Evolutionary conservation across 2,888 invertebrate species (phyloP).

Genomic region (Hemistola chrysoprasaria): DNA sequence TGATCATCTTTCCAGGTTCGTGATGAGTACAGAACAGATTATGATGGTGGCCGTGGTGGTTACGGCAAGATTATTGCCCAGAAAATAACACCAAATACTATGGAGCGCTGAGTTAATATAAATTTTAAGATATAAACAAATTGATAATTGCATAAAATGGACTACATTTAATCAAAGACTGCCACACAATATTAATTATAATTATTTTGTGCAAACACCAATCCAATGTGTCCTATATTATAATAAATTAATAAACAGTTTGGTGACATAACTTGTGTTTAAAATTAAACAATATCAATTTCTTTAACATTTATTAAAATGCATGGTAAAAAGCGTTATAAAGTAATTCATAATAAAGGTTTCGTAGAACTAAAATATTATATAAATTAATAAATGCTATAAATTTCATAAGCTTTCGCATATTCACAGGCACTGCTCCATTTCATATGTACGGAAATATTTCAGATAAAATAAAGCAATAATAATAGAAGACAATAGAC

Average conservation of each 20-base stretch:
- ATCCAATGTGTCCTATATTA: no score
- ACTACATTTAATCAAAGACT: conserved; percentile 50
- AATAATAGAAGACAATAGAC: not conserved
- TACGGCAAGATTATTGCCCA: conserved; percentile 97
- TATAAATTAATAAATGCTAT: conserved; percentile 28
- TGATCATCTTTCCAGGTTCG: conserved; percentile 85
- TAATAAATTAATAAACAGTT: conserved; percentile 26
- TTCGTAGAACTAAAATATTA: conserved; percentile 9
- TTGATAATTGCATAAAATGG: conserved; percentile 29
- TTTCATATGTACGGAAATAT: not conserved
- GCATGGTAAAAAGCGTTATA: conserved; percentile 23
- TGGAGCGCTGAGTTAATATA: conserved; percentile 68
- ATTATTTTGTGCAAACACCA: conserved; percentile 35
- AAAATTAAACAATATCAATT: conserved; percentile 11
- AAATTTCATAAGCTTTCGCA: conserved; percentile 25
- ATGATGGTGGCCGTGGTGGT: conserved; percentile 97
- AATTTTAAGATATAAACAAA: conserved; percentile 25
- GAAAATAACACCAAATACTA: conserved; percentile 85
- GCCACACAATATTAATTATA: conserved; percentile 32
- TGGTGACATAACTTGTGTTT: conserved; percentile 11
- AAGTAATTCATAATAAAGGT: conserved; percentile 19
- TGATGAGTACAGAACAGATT: conserved; percentile 99
- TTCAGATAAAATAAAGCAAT: not conserved
- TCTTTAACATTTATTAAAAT: conserved; percentile 23
- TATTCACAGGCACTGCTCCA: not conserved